Evolutionary conservation across 2,888 invertebrate genomes (phyloP), one percentile per base, ranked within the genome.

Genomic region (Euclidia mi): DNA sequence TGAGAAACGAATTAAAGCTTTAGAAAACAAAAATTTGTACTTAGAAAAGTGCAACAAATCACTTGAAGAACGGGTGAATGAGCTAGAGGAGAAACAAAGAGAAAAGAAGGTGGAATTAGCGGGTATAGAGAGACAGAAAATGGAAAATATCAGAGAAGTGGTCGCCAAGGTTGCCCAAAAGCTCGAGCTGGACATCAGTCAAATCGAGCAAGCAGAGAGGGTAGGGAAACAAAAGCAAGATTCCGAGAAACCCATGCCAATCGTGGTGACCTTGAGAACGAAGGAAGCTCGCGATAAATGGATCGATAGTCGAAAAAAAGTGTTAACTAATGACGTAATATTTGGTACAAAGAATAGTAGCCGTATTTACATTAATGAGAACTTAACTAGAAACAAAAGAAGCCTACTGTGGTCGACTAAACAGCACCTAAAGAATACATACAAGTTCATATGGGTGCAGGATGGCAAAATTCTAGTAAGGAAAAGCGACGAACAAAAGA

Each of bases 41-140:
- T 46, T 57, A 9, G 46, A 46, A 37, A 51, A 43, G 10, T 29
- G 7, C 1, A 29, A 29, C 9, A 29, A 29, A 10, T 29, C 29
- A 29, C 1, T 29, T 2, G 46, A 52, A 28, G 51, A 57, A 43
- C 51, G 42, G 20, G 14, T 57, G 6, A 46, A 42, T 1, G 46
- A 56, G 37, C 11, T 50, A 10, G 46, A 51, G 11, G 37, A 42
- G 2, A 56, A 51, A 17, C 31, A 32, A 0, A 46, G 42, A 11
- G 42, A 42, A 6, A 51, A 42, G 17, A 42, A 17, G 2, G 37
- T 32, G 4, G 47, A 57, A 4, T 2, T 47, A 3, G 31, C 42
- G 0, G 52, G 38, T 0, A 18, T 44, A 10, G 52, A 52, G 32
- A 43, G 28, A 12, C 28, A 42, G 3, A 18, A 52, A 20, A 47